These are phyloP conservation scores for Synergus japonicus DNA, from an alignment of 2,888 invertebrate species.

Conservation along the genomic window DNA sequence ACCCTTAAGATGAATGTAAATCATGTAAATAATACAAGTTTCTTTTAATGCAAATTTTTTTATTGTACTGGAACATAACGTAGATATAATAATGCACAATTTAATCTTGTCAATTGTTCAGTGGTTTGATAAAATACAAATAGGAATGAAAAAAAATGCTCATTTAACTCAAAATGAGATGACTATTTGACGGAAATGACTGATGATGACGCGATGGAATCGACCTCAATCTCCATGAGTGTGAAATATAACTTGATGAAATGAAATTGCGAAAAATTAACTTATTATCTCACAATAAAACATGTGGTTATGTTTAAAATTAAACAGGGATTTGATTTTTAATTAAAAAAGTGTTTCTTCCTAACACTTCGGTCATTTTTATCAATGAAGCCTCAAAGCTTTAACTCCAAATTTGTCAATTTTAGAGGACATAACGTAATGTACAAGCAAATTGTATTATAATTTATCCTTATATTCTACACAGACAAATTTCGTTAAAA, in stretches of 20 bases:
- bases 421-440: no score
- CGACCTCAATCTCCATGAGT: neutral
- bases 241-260: neutral
- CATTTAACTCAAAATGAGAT: neutral
- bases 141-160: neutral
- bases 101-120: neutral
- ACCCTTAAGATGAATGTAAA: no score
- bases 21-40: neutral
- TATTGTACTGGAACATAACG: conserved; percentile 30
- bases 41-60: conserved; percentile 25
- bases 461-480: no score
- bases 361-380: neutral
- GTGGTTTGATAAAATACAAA: neutral
- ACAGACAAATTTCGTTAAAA: no score
- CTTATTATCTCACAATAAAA: neutral
- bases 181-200: neutral
- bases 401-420: no score
- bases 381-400: neutral
- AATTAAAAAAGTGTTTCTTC: neutral
- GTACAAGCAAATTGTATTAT: no score
- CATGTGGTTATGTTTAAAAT: neutral
- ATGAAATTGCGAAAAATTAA: neutral
- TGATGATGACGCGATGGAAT: neutral
- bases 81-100: conserved; percentile 16
- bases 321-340: neutral